Conservation (phyloP, 2,888 invertebrate genomes). For the Nephrotoma guestfalica region DNA sequence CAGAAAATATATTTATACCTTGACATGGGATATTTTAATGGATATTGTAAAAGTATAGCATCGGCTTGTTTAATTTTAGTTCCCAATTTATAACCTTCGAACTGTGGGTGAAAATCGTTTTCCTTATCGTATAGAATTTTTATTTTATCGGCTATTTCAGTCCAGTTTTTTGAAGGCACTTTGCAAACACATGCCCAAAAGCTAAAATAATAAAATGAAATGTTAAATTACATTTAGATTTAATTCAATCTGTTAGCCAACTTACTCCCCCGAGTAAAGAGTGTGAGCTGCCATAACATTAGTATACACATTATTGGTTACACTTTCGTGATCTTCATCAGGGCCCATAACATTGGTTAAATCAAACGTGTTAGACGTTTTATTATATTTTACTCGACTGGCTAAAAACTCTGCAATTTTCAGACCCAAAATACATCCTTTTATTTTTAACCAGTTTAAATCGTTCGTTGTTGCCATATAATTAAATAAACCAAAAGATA, state of each 20-base stretch:
- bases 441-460: slow-evolving; percentile 22
- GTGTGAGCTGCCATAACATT: slow-evolving; percentile 43
- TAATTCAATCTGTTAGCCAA: not conserved
- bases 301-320: slow-evolving; percentile 43
- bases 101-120: slow-evolving; percentile 42
- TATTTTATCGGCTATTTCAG: slow-evolving; percentile 37
- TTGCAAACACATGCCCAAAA: slow-evolving; percentile 10
- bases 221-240: not conserved
- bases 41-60: slow-evolving; percentile 40
- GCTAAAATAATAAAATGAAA: not conserved
- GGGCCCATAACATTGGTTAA: slow-evolving; percentile 44
- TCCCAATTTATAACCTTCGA: slow-evolving; percentile 34
- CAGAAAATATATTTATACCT: not conserved
- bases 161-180: slow-evolving; percentile 16
- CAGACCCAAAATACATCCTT: slow-evolving; percentile 40
- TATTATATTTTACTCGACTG: slow-evolving; percentile 21
- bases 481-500: slow-evolving; percentile 35
- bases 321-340: slow-evolving; percentile 43
- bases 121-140: slow-evolving; percentile 35
- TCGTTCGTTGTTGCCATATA: slow-evolving; percentile 22
- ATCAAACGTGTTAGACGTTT: not conserved
- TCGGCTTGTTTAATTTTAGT: slow-evolving; percentile 43
- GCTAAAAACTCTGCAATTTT: slow-evolving; percentile 44
- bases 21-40: slow-evolving; percentile 39
- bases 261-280: slow-evolving; percentile 37